Conservation (phyloP, 92 coral and sea anemone genomes). For the Porites evermanni region DNA sequence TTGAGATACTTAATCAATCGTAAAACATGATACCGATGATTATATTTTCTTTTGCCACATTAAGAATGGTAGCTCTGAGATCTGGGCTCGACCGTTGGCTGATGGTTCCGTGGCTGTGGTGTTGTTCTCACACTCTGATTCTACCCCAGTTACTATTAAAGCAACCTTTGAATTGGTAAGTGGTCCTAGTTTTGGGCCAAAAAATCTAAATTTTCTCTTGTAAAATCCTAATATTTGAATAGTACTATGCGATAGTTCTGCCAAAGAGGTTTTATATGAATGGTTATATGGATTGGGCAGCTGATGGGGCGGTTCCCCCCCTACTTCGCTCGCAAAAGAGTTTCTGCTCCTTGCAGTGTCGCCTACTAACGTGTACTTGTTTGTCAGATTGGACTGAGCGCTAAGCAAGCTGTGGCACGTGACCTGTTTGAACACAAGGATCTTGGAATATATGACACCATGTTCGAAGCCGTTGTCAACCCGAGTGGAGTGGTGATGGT, state of each 20-base stretch:
- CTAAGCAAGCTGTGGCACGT: conserved; percentile 49
- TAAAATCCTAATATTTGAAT: no score
- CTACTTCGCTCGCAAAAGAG: neutral
- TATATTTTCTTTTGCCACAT: neutral
- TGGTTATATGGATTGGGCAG: no score
- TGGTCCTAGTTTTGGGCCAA: no score
- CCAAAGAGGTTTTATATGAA: no score
- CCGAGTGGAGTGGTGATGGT: conserved; percentile 97
- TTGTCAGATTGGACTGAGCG: conserved; percentile 73
- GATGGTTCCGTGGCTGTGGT: conserved; percentile 89
- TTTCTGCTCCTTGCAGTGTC: neutral
- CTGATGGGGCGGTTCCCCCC: no score
- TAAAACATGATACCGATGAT: neutral
- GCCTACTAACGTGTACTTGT: neutral
- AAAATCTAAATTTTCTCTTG: no score
- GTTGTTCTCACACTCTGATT: conserved; percentile 72
- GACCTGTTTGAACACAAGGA: conserved; percentile 84
- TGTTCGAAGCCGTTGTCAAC: conserved; percentile 86
- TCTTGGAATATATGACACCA: conserved; percentile 73
- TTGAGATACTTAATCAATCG: no score
- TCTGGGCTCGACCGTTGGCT: conserved; percentile 81
- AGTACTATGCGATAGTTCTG: no score
- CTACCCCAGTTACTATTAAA: conserved; percentile 70
- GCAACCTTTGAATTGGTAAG: conserved; percentile 79
- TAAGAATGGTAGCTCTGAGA: conserved; percentile 52